Evolutionary conservation across 2,888 invertebrate genomes (phyloP).

Genomic region (Lithosia quadra): DNA sequence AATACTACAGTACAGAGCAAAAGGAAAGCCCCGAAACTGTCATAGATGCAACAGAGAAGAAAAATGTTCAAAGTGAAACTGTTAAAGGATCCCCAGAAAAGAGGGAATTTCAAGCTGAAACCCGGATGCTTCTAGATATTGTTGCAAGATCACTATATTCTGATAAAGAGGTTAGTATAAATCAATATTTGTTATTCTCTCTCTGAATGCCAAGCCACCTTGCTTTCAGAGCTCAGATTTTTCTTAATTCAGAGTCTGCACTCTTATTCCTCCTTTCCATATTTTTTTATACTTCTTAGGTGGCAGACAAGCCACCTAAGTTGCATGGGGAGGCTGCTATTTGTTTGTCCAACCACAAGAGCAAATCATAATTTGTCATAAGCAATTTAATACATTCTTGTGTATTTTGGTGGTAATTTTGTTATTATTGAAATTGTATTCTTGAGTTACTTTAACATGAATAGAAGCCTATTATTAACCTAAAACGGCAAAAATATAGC

Average conservation of each 20-base stretch:
- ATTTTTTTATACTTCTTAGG: background rate
- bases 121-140: constrained; percentile 97
- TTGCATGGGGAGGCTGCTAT: too few species aligned
- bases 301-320: too few species aligned
- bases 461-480: too few species aligned
- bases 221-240: background rate
- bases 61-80: constrained; percentile 66
- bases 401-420: too few species aligned
- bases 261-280: background rate
- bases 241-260: too few species aligned
- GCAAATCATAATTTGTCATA: too few species aligned
- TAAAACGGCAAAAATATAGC: too few species aligned
- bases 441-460: too few species aligned
- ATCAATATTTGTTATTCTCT: background rate
- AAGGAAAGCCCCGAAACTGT: constrained; percentile 44
- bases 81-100: constrained; percentile 89
- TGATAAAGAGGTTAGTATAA: constrained; percentile 94
- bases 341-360: too few species aligned
- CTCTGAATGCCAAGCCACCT: background rate
- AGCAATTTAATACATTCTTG: too few species aligned
- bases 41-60: constrained; percentile 55
- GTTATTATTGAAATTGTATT: too few species aligned
- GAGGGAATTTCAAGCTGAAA: constrained; percentile 98
- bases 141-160: constrained; percentile 99
- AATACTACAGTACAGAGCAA: constrained; percentile 59